Percentiles rank a stretch among this genome's conserved stretches.
Evolutionary conservation across 2,888 invertebrate species (phyloP).

Genomic region (Noctua janthina): DNA sequence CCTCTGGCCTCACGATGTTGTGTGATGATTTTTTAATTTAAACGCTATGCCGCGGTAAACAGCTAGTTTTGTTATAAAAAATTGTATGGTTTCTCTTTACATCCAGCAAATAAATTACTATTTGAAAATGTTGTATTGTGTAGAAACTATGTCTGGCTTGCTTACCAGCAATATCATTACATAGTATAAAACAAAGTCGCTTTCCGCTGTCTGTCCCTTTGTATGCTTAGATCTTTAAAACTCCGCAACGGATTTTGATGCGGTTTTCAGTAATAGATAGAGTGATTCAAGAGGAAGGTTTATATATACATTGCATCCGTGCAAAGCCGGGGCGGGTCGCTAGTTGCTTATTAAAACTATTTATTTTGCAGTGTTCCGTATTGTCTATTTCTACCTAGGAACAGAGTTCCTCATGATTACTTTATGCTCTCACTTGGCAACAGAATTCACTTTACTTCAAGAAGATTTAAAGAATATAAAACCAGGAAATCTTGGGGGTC

Average conservation of each 20-base stretch:
- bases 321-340: too few species aligned
- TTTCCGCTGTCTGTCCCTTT: too few species aligned
- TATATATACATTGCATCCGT: too few species aligned
- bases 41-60: background rate
- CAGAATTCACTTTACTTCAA: constrained; percentile 74
- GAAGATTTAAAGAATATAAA: constrained; percentile 73
- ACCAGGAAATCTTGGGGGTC: constrained; percentile 48
- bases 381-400: constrained; percentile 73
- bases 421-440: constrained; percentile 75
- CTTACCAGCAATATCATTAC: too few species aligned
- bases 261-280: too few species aligned
- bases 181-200: too few species aligned
- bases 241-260: too few species aligned
- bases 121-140: background rate
- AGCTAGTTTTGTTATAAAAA: background rate
- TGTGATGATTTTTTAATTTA: background rate
- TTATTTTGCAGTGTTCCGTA: constrained; percentile 73
- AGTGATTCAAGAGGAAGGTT: too few species aligned
- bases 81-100: background rate
- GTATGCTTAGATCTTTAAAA: too few species aligned
- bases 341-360: background rate
- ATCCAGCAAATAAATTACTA: background rate
- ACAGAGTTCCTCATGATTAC: constrained; percentile 76
- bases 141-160: background rate
- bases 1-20: too few species aligned